A percentile compares a stretch with the other conserved stretches of the same genome.
phyloP scores from a whole-genome alignment of 2,888 invertebrate species.

The Thalpophila matura region DNA sequence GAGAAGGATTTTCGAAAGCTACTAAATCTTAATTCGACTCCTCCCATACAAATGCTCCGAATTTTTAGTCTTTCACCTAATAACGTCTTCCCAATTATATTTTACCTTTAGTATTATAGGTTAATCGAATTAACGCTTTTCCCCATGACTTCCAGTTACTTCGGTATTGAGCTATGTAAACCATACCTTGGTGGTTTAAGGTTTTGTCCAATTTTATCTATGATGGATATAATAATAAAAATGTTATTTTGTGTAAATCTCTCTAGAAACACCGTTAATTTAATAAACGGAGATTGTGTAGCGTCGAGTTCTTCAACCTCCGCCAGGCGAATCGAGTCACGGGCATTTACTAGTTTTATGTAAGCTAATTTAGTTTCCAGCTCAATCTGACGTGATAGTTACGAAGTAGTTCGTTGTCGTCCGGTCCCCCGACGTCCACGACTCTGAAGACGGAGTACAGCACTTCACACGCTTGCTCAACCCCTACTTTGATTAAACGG shows the following conservation, averaged over 20 bases:
- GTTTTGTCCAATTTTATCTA: neutral
- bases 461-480: slow-evolving; percentile 59
- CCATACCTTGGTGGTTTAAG: too few species aligned
- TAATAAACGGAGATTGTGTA: slow-evolving; percentile 29
- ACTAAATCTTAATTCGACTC: slow-evolving; percentile 74
- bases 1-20: slow-evolving; percentile 67
- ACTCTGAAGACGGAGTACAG: slow-evolving; percentile 36
- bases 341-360: slow-evolving; percentile 42
- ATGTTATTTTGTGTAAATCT: slow-evolving; percentile 10
- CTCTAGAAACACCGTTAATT: slow-evolving; percentile 8
- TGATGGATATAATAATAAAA: slow-evolving; percentile 11
- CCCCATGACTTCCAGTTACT: too few species aligned
- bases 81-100: slow-evolving; percentile 39
- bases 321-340: slow-evolving; percentile 17
- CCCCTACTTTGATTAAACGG: slow-evolving; percentile 77
- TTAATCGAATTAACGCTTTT: too few species aligned
- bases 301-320: slow-evolving; percentile 3
- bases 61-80: slow-evolving; percentile 48
- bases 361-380: slow-evolving; percentile 53
- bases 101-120: slow-evolving; percentile 23
- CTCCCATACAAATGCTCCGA: slow-evolving; percentile 56
- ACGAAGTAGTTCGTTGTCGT: slow-evolving; percentile 45
- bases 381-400: slow-evolving; percentile 48
- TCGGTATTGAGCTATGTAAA: too few species aligned
- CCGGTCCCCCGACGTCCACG: slow-evolving; percentile 41